phyloP scores from a whole-genome alignment of 2,888 invertebrate genomes.

The Sisyra nigra region DNA sequence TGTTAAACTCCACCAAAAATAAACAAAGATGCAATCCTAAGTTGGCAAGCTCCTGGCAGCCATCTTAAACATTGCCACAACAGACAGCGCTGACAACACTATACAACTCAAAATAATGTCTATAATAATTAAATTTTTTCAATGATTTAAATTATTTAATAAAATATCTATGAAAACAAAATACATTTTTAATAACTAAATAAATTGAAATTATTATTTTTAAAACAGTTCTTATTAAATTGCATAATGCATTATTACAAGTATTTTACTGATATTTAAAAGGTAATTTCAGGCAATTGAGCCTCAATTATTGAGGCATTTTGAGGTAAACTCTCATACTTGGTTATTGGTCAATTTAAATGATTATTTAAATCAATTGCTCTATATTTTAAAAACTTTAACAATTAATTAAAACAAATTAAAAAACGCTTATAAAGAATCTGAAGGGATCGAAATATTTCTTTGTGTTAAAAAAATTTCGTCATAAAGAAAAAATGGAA shows the following conservation, averaged over 20 bases:
- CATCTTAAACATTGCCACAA: conserved; percentile 18
- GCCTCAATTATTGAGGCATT: too few relatives aligned
- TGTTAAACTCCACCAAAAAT: conserved; percentile 8
- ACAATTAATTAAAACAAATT: too few relatives aligned
- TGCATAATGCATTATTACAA: background rate
- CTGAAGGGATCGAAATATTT: too few relatives aligned
- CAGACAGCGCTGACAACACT: conserved; percentile 1
- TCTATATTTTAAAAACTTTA: too few relatives aligned
- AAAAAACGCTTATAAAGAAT: too few relatives aligned
- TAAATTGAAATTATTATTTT: too few relatives aligned
- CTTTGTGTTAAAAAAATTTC: too few relatives aligned
- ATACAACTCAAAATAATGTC: background rate
- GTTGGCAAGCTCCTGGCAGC: conserved; percentile 17
- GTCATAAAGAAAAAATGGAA: too few relatives aligned
- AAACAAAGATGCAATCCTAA: conserved; percentile 14
- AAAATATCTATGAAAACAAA: background rate
- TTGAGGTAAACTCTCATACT: too few relatives aligned
- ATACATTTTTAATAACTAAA: background rate
- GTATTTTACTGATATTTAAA: conserved; percentile 1
- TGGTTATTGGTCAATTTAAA: too few relatives aligned
- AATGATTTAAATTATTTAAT: background rate
- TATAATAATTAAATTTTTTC: background rate
- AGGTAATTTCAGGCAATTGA: background rate
- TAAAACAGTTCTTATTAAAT: background rate
- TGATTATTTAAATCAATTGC: too few relatives aligned